Base-by-base conservation (phyloP, 2,113 vertebrate species). In the Fulica atra region DNA sequence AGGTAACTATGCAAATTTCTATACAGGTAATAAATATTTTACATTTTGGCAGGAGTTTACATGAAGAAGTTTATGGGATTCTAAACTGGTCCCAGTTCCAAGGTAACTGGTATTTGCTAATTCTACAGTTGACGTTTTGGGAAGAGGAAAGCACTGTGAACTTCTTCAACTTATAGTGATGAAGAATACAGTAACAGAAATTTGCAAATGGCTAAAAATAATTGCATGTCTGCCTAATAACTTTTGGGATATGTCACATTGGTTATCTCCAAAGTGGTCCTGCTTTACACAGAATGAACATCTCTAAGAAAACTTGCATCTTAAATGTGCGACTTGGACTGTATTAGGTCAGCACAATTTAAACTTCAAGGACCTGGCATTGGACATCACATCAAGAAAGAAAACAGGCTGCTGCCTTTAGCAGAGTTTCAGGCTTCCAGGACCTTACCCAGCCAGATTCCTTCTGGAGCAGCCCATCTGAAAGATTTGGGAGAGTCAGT, bases 1-100 rank as follows among this genome's bases (percentile, higher is more conserved):
- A 96, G 96, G 94, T 95, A 93, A 96, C 64, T 95, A 92, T 96
- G 96, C 95, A 96, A 96, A 96, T 96, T 97, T 91, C 48, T 97
- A 95, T 95, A 95, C 89, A 94, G 94, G 92, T 95, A 95, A 92
- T 96, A 94, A 97, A 94, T 81, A 88, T 14, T 79, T 85, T 76
- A 80, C 76, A 18, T 78, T 88, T 90, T 93, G 78, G 77, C 93
- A 96, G 68, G 65, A 50, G 14, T 66, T 92, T 81, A 82, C 14
- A 38, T 89, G 91, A 96, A 94, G 89, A 94, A 82, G 53, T 89
- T 87, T 84, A 69, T 93, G 81, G 91, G 89, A 93, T 92, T 95
- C 74, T 94, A 96, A 92, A 95, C 72, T 79, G 70, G 33, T 94
- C 86, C 96, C 91, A 72, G 10, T 90, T 88, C 38, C 69, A 79